These are phyloP conservation scores for Tragopan temminckii DNA, from an alignment of 2,797 vertebrate species.

Conservation along the genomic window DNA sequence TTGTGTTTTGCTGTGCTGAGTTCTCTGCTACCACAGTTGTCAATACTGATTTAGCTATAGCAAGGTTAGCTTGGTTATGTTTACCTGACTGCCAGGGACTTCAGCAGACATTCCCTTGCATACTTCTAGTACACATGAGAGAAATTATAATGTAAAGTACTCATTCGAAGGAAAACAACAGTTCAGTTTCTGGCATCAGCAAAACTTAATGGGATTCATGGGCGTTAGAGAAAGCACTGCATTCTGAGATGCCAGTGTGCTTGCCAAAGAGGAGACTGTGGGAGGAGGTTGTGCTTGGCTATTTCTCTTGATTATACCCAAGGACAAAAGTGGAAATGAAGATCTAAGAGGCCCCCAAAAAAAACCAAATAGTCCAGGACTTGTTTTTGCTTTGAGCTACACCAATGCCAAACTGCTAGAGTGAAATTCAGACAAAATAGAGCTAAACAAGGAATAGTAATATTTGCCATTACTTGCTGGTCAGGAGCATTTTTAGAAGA, in stretches of 20 bases:
- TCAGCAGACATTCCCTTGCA: neutral
- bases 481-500: neutral
- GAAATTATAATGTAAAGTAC: neutral
- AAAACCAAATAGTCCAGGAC: neutral
- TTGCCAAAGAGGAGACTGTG: neutral
- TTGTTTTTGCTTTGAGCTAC: neutral
- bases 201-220: neutral
- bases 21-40: neutral
- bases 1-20: neutral
- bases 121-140: neutral
- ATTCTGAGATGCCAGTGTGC: neutral
- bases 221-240: neutral
- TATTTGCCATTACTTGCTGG: neutral
- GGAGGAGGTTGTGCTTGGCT: neutral
- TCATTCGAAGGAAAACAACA: neutral
- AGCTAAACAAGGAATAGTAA: neutral
- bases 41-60: neutral
- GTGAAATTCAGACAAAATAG: neutral
- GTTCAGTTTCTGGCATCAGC: neutral
- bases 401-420: neutral
- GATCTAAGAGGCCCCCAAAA: neutral
- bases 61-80: neutral
- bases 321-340: neutral
- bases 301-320: neutral
- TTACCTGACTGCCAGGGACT: neutral